Evolutionary conservation across 2,888 invertebrate species (phyloP), one percentile per base, ranked within the genome.

Genomic region (Anthrax anthrax): DNA sequence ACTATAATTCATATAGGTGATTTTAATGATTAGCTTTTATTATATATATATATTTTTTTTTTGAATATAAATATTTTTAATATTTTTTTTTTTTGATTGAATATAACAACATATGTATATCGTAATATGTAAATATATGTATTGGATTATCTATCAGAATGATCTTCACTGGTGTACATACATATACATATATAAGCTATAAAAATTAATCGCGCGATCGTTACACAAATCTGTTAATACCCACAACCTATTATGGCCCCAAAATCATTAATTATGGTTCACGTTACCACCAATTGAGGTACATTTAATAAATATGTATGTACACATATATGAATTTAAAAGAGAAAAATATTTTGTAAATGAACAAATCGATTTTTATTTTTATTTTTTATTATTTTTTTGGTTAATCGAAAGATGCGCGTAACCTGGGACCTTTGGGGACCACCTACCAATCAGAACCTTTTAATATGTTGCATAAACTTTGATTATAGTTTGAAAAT

Each of bases 371-470:
- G n/a, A n/a, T n/a, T n/a, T n/a, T n/a, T n/a, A n/a, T n/a, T n/a
- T n/a, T n/a, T n/a, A n/a, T n/a, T n/a, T n/a, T n/a, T n/a, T n/a
- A n/a, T n/a, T n/a, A n/a, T n/a, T n/a, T n/a, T n/a, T n/a, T n/a
- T n/a, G n/a, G 2, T 23, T 40, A 43, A 43, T 42, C 41, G 39
- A 49, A 47, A 41, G 40, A 34, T 27, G 23, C 18, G 23, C 18
- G 39, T 40, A 47, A 37, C 40, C 32, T 41, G 44, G 44, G 43
- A 27, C 46, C 46, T 36, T n/a, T 32, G 29, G 13, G 18, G 47
- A 47, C 50, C 50, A 50, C 50, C 50, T 50, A 50, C 47, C 45
- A 45, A 50, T 47, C 47, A 43, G 18, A 19, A 44, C 49, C 38
- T 39, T 17, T 32, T 32, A 34, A 37, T n/a, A 14, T 17, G 27